phyloP scores from a whole-genome alignment of 2,888 invertebrate genomes.

The Dilophus febrilis region DNA sequence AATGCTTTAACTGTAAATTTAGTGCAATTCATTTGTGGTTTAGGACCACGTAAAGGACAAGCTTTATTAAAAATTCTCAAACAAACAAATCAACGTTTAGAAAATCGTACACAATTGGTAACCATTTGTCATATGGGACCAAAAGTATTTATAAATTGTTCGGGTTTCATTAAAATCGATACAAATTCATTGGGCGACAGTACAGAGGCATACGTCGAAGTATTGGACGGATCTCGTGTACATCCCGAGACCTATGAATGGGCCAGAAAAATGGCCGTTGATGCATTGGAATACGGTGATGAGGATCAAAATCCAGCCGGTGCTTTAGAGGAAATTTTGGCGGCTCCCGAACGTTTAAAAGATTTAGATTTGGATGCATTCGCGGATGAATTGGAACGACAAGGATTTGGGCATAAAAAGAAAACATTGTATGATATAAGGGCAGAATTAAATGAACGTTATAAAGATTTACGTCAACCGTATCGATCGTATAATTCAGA shows the following conservation, averaged over 20 bases:
- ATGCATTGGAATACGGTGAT: constrained; percentile 95
- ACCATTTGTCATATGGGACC: constrained; percentile 95
- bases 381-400: constrained; percentile 89
- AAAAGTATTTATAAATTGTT: constrained; percentile 96
- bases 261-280: constrained; percentile 99
- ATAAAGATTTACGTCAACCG: constrained; percentile 70
- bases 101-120: constrained; percentile 89
- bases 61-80: constrained; percentile 72
- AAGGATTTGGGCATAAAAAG: constrained; percentile 74
- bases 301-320: constrained; percentile 87
- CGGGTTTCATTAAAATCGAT: constrained; percentile 97
- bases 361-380: constrained; percentile 97
- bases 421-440: constrained; percentile 95
- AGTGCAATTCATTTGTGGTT: constrained; percentile 91
- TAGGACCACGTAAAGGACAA: constrained; percentile 89
- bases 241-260: constrained; percentile 99
- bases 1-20: constrained; percentile 75
- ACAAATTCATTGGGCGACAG: constrained; percentile 88
- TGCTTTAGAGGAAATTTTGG: constrained; percentile 92
- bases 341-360: constrained; percentile 82
- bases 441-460: constrained; percentile 83
- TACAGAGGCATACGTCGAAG: constrained; percentile 89
- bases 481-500: constrained; percentile 68
- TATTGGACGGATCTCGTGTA: constrained; percentile 91
- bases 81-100: constrained; percentile 78